Evolutionary conservation across 2,797 vertebrate genomes (phyloP).

Genomic region (Amniataba percoides): DNA sequence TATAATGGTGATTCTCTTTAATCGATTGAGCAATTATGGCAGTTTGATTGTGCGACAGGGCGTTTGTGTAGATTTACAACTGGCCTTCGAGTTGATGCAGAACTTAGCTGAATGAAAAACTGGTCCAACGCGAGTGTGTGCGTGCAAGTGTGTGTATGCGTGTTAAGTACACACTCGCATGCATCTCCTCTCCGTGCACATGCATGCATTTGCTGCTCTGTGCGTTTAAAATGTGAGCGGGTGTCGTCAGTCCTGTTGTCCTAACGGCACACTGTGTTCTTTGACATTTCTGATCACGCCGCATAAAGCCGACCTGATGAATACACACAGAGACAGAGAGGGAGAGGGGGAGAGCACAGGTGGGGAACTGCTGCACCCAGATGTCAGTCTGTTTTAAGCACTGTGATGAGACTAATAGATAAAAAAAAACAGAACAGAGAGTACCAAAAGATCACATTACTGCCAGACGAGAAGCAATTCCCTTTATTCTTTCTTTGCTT

Average conservation of each 20-base stretch:
- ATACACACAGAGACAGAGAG: neutral
- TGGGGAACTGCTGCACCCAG: conserved; percentile 31
- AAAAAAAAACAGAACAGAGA: conserved; percentile 18
- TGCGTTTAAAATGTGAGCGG: neutral
- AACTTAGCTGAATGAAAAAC: neutral
- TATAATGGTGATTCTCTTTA: neutral
- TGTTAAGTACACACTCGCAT: neutral
- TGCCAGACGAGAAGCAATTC: conserved; percentile 4
- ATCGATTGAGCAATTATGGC: conserved; percentile 10
- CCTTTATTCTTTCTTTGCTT: neutral
- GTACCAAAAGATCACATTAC: conserved; percentile 17
- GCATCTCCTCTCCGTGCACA: neutral
- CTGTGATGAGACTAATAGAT: conserved; percentile 35
- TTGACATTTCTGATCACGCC: conserved; percentile 37
- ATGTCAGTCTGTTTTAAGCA: conserved; percentile 41
- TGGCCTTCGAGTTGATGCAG: neutral
- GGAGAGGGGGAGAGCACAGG: conserved; percentile 16
- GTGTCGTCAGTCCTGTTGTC: neutral
- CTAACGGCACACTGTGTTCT: conserved; percentile 1
- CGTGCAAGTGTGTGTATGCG: no score
- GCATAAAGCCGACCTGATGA: conserved; percentile 32
- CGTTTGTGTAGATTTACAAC: neutral
- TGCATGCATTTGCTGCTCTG: neutral
- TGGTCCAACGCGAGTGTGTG: no score
- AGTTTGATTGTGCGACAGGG: neutral